Evolutionary conservation across 2,113 vertebrate species (phyloP), one percentile per base, ranked within the genome.

Genomic region (Cyanoliseus patagonus): DNA sequence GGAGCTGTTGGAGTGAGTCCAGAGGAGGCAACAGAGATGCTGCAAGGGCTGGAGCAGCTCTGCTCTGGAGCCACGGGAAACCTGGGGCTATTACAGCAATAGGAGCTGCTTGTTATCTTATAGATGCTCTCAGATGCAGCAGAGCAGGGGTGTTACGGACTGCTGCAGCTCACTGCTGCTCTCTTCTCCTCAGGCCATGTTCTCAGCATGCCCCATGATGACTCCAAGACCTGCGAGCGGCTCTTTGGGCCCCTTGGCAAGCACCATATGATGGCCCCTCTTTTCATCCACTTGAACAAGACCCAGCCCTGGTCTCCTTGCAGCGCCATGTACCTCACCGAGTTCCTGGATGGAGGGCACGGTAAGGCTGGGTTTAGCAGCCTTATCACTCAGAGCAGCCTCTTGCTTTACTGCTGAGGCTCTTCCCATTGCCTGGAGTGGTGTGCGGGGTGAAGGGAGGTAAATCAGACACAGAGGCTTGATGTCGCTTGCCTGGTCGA

Each of bases 131-230:
- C 42, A 8, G 39, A 27, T 49, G 30, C 53, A 57, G 88, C 28
- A 37, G 41, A 18, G 80, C 87, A 77, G 91, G 74, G 37, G 28
- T 13, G 62, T 25, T 51, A 25, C 2, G 24, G 24, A 14, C 49
- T 51, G 49, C 49, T 51, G 49, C 49, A 25, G 49, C 25, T 64
- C 44, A 52, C 31, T 1, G 4, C 1, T 6, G 57, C 42, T 78
- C 74, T 96, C 51, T 82, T 18, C 61, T 35, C 49, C 67, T 39
- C 94, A 99, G 99, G 99, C 31, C 99, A 99, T 0, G 99, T 99
- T 59, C 97, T 99, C 97, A 99, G 99, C 94, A 99, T 99, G 99
- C 99, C 99, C 31, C 99, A 99, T 0, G 99, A 99, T 0, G 99
- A 99, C 97, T 99, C 99, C 86, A 99, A 98, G 95, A 99, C 98